Evolutionary conservation across 2,888 invertebrate species (phyloP).

Genomic region (Hydrotaea cyrtoneurina): DNA sequence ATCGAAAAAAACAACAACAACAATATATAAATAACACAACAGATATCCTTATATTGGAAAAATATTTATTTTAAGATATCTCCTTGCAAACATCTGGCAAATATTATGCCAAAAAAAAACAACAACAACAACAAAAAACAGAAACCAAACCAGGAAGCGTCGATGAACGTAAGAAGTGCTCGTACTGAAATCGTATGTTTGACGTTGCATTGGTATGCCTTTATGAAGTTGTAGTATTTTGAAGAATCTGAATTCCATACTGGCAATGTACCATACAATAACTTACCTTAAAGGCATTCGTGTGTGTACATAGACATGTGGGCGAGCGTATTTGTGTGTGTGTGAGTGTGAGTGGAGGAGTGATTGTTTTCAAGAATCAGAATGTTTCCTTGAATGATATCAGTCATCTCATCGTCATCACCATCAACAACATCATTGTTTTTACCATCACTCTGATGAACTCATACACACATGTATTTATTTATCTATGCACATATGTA

Average conservation of each 20-base stretch:
- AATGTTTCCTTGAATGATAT: slow-evolving; percentile 5
- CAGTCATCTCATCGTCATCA: background rate
- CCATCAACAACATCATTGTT: background rate
- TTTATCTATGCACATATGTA: no score
- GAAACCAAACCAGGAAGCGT: background rate
- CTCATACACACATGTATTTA: no score
- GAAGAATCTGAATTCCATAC: slow-evolving; percentile 16
- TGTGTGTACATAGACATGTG: background rate
- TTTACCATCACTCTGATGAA: background rate
- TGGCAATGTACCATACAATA: slow-evolving; percentile 2
- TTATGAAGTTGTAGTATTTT: slow-evolving; percentile 5
- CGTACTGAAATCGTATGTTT: slow-evolving; percentile 1
- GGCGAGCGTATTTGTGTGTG: background rate
- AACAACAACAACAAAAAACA: no score
- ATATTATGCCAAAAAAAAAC: slow-evolving; percentile 19
- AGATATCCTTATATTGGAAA: slow-evolving; percentile 34
- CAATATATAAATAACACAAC: slow-evolving; percentile 13
- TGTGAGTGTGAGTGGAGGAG: background rate
- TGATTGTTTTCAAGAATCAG: background rate
- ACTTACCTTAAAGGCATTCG: slow-evolving; percentile 36
- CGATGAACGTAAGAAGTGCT: background rate
- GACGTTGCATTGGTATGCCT: slow-evolving; percentile 6
- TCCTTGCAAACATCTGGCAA: slow-evolving; percentile 26
- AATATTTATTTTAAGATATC: slow-evolving; percentile 31
- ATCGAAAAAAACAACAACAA: background rate